phyloP scores from a whole-genome alignment of 2,113 vertebrate species.

The Clarias gariepinus region DNA sequence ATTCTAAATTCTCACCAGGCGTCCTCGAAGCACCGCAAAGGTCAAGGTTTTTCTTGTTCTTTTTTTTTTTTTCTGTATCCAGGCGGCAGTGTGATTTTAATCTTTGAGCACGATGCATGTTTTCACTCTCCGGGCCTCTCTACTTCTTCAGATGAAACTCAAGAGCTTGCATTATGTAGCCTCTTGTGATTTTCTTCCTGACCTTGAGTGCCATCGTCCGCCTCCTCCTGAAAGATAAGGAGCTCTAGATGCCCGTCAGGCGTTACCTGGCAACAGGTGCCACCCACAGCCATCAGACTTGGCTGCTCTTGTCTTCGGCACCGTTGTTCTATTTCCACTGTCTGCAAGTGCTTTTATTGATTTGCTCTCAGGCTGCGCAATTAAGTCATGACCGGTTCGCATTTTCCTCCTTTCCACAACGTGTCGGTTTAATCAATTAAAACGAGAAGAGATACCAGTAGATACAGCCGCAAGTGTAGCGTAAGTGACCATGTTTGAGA shows the following conservation, averaged over 20 bases:
- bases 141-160: constrained; percentile 2
- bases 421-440: neutral
- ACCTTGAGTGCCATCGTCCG: constrained; percentile 37
- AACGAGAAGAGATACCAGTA: neutral
- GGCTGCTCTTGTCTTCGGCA: neutral
- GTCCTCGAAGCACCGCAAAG: neutral
- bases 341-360: constrained; percentile 29
- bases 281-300: neutral
- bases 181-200: constrained; percentile 7
- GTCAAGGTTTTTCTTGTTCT: neutral
- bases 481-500: neutral
- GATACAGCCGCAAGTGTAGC: neutral
- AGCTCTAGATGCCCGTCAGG: constrained; percentile 3
- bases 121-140: neutral
- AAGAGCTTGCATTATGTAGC: constrained; percentile 16
- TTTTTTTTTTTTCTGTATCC: neutral
- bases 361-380: constrained; percentile 33
- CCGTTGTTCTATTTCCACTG: constrained; percentile 17
- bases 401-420: neutral
- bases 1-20: constrained; percentile 15
- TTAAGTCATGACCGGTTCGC: neutral
- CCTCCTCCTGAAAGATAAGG: constrained; percentile 24
- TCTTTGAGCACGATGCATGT: constrained; percentile 9
- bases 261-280: constrained; percentile 54
- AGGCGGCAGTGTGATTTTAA: constrained; percentile 19